These are phyloP conservation scores for Enteromius viviparus DNA, from an alignment of 2,797 vertebrate species.

Conservation along the genomic window DNA sequence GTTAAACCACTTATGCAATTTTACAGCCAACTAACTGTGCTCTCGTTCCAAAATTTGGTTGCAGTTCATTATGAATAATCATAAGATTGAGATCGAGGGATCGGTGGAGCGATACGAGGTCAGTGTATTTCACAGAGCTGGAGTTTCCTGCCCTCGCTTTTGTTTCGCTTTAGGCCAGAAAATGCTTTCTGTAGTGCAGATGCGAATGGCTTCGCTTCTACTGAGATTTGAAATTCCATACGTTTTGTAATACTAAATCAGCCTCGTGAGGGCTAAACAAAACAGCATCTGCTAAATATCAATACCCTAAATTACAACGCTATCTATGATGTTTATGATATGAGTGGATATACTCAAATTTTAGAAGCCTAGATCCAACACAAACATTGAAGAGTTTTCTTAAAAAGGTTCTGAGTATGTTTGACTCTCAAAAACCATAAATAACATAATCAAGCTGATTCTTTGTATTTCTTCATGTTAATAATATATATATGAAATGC, in stretches of 20 bases:
- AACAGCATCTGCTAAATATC: not conserved
- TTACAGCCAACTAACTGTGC: conserved; percentile 53
- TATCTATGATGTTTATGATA: not conserved
- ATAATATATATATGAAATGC: not conserved
- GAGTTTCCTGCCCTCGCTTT: conserved; percentile 28
- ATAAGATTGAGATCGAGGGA: conserved; percentile 53
- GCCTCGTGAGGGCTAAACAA: not conserved
- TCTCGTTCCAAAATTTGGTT: conserved; percentile 50
- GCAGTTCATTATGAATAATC: conserved; percentile 58
- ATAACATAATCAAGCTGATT: not conserved
- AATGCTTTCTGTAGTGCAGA: conserved; percentile 13
- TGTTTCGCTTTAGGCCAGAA: conserved; percentile 40
- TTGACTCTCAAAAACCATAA: not conserved
- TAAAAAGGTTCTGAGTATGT: not conserved
- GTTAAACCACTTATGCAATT: conserved; percentile 65
- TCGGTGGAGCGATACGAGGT: conserved; percentile 40
- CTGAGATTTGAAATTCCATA: not conserved
- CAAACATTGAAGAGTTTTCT: not conserved
- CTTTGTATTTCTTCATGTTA: not conserved
- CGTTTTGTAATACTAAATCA: not conserved
- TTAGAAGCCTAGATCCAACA: not conserved
- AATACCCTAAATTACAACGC: not conserved
- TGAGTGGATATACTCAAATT: not conserved
- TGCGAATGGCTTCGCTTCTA: conserved; percentile 1
- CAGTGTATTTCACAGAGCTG: conserved; percentile 28